Evolutionary conservation across 2,888 invertebrate genomes (phyloP).

Genomic region (Andrena praecox): DNA sequence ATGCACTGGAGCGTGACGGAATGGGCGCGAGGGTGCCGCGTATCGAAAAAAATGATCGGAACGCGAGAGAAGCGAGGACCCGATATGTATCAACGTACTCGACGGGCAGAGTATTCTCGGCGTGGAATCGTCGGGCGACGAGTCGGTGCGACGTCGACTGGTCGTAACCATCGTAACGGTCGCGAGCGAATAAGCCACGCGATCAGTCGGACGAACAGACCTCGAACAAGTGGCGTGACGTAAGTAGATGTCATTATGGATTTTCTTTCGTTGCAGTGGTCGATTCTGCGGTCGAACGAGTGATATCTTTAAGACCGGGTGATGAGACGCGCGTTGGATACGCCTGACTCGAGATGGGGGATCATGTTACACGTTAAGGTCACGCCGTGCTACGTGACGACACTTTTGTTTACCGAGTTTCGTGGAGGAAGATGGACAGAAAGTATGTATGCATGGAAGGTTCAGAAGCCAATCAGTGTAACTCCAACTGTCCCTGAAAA

Average conservation of each 20-base stretch:
- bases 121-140: background rate
- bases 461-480: too few species aligned
- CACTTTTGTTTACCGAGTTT: background rate
- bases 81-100: background rate
- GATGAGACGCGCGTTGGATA: constrained; percentile 16
- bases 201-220: background rate
- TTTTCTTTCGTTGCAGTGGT: constrained; percentile 65
- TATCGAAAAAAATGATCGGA: too few species aligned
- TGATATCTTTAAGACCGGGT: constrained; percentile 40
- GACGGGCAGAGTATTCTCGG: background rate
- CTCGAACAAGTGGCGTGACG: constrained; percentile 47
- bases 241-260: constrained; percentile 54
- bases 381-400: background rate
- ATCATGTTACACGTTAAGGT: constrained; percentile 12
- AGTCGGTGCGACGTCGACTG: background rate
- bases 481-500: too few species aligned
- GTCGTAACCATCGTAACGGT: background rate
- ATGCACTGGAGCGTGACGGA: too few species aligned
- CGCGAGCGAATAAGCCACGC: constrained; percentile 25
- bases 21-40: too few species aligned
- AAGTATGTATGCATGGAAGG: background rate
- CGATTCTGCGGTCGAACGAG: constrained; percentile 46
- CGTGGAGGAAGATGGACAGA: too few species aligned
- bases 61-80: too few species aligned
- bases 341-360: background rate